phyloP scores from a whole-genome alignment of 2,888 invertebrate genomes.

The Rotaria magnacalcarata region DNA sequence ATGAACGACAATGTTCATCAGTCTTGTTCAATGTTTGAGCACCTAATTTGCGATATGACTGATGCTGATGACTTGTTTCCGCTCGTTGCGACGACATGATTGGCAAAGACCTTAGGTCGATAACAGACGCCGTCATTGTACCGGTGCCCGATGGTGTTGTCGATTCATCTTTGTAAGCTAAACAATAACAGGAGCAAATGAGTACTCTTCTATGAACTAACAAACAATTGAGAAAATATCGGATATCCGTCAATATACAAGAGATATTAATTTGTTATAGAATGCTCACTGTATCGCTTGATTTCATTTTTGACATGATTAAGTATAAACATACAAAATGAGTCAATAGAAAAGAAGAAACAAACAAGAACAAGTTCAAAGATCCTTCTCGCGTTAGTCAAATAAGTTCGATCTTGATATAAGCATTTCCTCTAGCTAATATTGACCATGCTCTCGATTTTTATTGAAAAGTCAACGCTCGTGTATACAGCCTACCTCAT shows the following conservation, averaged over 20 bases:
- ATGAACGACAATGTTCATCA: constrained; percentile 13
- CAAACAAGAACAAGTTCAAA: neutral
- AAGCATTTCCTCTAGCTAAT: neutral
- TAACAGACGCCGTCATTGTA: neutral
- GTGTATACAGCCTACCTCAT: neutral
- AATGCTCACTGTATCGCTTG: neutral
- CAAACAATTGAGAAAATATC: neutral
- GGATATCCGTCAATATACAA: neutral
- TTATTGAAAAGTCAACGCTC: neutral
- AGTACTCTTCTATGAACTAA: neutral
- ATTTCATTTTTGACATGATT: neutral
- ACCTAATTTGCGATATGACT: neutral
- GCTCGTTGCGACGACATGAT: neutral
- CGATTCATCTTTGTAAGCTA: constrained; percentile 24
- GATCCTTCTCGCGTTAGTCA: neutral
- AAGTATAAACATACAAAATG: neutral
- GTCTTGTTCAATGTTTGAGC: neutral
- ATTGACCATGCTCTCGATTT: neutral
- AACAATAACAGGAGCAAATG: neutral
- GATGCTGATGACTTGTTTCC: neutral
- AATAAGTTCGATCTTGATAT: neutral
- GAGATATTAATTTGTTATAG: neutral
- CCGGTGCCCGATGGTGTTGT: neutral
- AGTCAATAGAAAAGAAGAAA: too few relatives aligned
- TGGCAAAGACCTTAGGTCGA: neutral